Evolutionary conservation across 2,797 vertebrate species (phyloP).

Genomic region (Acanthurus leucopareius): DNA sequence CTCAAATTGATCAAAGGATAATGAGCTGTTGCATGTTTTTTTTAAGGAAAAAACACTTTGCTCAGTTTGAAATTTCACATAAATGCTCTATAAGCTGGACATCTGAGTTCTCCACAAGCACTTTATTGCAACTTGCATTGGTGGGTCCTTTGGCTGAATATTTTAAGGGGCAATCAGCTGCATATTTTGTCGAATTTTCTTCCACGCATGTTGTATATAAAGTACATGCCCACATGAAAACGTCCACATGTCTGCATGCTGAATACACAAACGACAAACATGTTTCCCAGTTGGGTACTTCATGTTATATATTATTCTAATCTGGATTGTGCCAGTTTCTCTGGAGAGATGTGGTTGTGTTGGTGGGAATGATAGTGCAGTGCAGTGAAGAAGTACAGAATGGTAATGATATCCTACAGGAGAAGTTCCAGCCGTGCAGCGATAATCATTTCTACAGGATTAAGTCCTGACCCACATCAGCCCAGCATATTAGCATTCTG

Average conservation of each 20-base stretch:
- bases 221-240: not conserved
- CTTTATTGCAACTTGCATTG: not conserved
- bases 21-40: not conserved
- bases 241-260: not conserved
- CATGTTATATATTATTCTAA: conserved; percentile 51
- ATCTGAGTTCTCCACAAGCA: not conserved
- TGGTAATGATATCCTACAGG: conserved; percentile 81
- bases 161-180: not conserved
- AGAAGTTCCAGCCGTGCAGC: conserved; percentile 80
- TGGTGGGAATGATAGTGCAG: conserved; percentile 59
- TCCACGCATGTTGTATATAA: not conserved
- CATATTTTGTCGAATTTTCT: not conserved
- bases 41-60: not conserved
- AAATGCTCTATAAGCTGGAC: not conserved
- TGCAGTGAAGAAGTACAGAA: conserved; percentile 74
- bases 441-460: conserved; percentile 86
- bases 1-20: not conserved
- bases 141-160: not conserved
- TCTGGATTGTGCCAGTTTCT: conserved; percentile 61
- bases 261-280: conserved; percentile 25
- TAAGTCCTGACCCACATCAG: conserved; percentile 85
- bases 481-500: conserved; percentile 81
- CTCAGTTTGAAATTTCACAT: not conserved
- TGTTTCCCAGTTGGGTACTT: conserved; percentile 36
- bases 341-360: conserved; percentile 57